Percentiles rank a stretch among this genome's conserved stretches.
phyloP scores from a whole-genome alignment of 2,113 vertebrate genomes.

The Microtus montanus region DNA sequence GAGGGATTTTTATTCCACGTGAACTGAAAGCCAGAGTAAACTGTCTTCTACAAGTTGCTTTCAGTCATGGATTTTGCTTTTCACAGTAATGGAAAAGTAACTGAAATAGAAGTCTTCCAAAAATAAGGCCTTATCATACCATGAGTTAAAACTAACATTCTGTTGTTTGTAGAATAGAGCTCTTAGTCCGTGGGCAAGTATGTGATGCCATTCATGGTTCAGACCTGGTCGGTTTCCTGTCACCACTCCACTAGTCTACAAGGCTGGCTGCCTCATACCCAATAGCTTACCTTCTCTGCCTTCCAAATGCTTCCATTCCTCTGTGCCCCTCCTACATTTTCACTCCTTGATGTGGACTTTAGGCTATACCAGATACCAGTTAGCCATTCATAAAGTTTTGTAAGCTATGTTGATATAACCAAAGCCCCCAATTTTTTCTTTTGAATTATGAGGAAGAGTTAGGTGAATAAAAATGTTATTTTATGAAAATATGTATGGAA shows the following conservation, averaged over 20 bases:
- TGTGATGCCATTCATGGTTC: not conserved
- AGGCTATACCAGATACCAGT: not conserved
- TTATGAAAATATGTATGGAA: not conserved
- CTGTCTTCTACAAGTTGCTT: not conserved
- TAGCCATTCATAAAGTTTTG: not conserved
- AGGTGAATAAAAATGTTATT: not conserved
- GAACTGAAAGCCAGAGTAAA: not conserved
- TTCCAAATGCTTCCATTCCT: not conserved
- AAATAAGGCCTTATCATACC: not conserved
- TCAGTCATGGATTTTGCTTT: not conserved
- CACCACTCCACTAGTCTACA: not conserved
- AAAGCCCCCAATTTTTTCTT: slow-evolving; percentile 42
- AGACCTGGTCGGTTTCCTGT: not conserved
- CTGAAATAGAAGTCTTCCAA: not conserved
- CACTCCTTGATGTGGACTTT: not conserved
- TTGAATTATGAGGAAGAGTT: not conserved
- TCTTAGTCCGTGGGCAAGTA: not conserved
- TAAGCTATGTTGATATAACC: not conserved
- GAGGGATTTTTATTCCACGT: not conserved
- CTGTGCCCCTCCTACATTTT: not conserved
- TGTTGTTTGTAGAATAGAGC: not conserved
- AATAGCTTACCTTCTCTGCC: not conserved
- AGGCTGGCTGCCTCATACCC: not conserved
- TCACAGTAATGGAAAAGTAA: not conserved
- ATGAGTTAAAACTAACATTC: not conserved